These are phyloP conservation scores for Mus spretus DNA, from an alignment of 2,797 vertebrate genomes.

Conservation along the genomic window DNA sequence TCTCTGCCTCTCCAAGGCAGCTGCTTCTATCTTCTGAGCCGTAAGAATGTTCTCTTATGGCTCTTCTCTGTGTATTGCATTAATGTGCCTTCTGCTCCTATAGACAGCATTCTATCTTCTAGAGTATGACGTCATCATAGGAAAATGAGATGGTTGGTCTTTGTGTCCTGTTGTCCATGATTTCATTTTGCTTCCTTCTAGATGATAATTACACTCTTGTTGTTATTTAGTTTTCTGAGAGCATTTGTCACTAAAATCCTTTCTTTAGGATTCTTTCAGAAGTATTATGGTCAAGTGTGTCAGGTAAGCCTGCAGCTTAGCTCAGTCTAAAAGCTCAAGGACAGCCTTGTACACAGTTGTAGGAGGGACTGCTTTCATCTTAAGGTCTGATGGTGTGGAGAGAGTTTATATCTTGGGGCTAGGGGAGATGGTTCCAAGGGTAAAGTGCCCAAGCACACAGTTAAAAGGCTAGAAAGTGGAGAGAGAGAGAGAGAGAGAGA, in stretches of 20 bases:
- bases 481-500: too few relatives aligned
- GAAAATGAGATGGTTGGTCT: neutral
- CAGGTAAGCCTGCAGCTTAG: neutral
- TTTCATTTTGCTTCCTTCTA: slow-evolving; percentile 33
- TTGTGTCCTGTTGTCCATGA: neutral
- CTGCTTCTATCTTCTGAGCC: neutral
- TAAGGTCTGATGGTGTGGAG: neutral
- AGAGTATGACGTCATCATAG: neutral
- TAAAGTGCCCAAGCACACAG: neutral
- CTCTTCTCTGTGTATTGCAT: neutral
- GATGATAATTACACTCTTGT: neutral
- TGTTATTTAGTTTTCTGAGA: neutral
- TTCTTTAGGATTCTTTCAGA: neutral
- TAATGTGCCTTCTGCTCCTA: neutral
- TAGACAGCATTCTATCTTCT: neutral
- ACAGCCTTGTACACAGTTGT: neutral
- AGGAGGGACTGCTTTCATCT: neutral
- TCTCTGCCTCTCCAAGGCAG: neutral
- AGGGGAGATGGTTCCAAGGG: neutral
- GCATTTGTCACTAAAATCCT: neutral
- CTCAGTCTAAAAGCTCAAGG: neutral
- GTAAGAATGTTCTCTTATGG: neutral
- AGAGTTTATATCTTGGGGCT: neutral
- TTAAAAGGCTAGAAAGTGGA: neutral
- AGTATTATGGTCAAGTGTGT: too few relatives aligned